Percentiles rank a stretch among this genome's conserved stretches.
These are phyloP conservation scores for Tipula unca DNA, from an alignment of 2,888 invertebrate genomes.

Conservation along the genomic window DNA sequence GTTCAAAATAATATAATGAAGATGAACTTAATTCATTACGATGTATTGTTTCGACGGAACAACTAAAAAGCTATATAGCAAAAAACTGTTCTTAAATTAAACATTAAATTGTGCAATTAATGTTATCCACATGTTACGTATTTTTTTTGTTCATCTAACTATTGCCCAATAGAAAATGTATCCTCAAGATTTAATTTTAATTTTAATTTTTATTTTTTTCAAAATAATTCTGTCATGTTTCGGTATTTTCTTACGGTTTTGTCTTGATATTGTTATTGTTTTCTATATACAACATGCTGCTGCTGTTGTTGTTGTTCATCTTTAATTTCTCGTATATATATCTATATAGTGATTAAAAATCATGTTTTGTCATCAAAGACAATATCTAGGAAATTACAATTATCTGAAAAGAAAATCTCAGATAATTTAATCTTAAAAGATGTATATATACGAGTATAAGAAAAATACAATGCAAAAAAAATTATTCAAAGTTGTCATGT, in stretches of 20 bases:
- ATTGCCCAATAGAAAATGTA: background rate
- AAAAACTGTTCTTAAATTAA: background rate
- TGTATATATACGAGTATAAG: too few species aligned
- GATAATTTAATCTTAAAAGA: background rate
- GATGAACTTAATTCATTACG: conserved; percentile 2
- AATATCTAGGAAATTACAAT: background rate
- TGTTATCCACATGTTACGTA: background rate
- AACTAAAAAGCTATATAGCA: background rate
- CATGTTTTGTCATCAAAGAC: conserved; percentile 14
- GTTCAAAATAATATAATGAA: background rate
- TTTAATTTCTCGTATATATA: background rate
- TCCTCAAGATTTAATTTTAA: background rate
- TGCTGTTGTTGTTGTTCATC: background rate
- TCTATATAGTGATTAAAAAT: background rate
- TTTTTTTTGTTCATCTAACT: background rate
- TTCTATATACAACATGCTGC: background rate
- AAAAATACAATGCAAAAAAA: background rate
- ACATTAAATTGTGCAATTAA: conserved; percentile 8
- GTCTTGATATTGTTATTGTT: background rate
- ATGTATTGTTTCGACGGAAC: background rate
- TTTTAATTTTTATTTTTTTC: background rate
- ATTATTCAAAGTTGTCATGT: background rate
- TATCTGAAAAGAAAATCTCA: conserved; percentile 1
- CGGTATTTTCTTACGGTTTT: conserved; percentile 8
- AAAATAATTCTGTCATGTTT: conserved; percentile 14